phyloP scores from a whole-genome alignment of 2,888 invertebrate genomes.

The Xanthia togata region DNA sequence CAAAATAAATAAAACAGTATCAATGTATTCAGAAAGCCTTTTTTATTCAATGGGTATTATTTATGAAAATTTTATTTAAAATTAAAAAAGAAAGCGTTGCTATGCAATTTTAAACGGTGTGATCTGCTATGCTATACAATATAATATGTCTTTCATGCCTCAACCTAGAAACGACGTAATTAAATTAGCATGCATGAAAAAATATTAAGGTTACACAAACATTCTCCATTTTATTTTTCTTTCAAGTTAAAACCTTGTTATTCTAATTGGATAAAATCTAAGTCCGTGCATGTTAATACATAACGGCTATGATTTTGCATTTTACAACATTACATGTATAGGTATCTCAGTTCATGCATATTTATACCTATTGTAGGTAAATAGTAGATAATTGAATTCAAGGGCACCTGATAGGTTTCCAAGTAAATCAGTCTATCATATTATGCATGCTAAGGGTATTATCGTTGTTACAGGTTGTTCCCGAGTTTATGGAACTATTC shows the following conservation, averaged over 20 bases:
- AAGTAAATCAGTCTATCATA: not conserved
- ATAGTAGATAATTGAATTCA: slow-evolving; percentile 10
- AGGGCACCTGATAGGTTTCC: not conserved
- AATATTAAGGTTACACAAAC: slow-evolving; percentile 31
- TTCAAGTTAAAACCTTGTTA: slow-evolving; percentile 4
- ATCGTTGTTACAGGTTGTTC: slow-evolving; percentile 92
- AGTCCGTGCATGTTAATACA: slow-evolving; percentile 17
- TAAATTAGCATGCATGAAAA: slow-evolving; percentile 52
- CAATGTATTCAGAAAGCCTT: not conserved
- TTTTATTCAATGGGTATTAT: slow-evolving; percentile 16
- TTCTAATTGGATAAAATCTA: slow-evolving; percentile 43
- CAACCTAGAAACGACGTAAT: slow-evolving; percentile 33
- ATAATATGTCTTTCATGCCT: slow-evolving; percentile 9
- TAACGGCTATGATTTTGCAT: slow-evolving; percentile 21
- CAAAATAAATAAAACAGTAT: not conserved
- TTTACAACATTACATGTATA: not conserved
- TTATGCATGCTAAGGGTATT: not conserved
- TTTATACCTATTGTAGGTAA: slow-evolving; percentile 27
- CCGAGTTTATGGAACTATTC: slow-evolving; percentile 98
- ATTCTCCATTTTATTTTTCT: slow-evolving; percentile 4
- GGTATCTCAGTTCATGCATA: slow-evolving; percentile 20
- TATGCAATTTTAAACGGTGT: slow-evolving; percentile 3
- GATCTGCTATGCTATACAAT: slow-evolving; percentile 8
- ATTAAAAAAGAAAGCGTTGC: slow-evolving; percentile 9
- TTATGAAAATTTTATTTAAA: slow-evolving; percentile 1